Evolutionary conservation across 2,797 vertebrate species (phyloP), one percentile per base, ranked within the genome.

Genomic region (Rhodeus uyekii): DNA sequence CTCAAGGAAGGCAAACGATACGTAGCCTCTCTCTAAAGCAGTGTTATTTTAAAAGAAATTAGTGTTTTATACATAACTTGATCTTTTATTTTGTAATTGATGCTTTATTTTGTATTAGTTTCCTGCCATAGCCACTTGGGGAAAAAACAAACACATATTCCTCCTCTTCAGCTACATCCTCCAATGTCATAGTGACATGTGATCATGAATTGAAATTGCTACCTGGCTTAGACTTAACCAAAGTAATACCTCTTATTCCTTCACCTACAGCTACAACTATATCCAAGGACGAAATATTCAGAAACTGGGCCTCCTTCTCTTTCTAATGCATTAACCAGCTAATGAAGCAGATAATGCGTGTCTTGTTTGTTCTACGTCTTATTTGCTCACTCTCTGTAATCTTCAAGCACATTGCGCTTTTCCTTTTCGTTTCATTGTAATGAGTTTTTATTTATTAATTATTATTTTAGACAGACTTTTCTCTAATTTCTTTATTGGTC

Each of bases 321-420:
- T 48, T 81, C 24, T 84, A 74, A 71, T 72, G 36, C 84, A 86
- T 84, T 84, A 82, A 80, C 55, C 76, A 55, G 79, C 74, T 82
- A 88, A 89, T 88, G 84, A 83, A 80, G 81, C 84, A 68, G 76
- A 82, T 64, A 60, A 64, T 69, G 39, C 42, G 50, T 81, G 76
- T 85, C 84, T 86, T 86, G 44, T 87, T 89, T 86, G 80, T 85
- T 79, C 78, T 46, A 79, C 46, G 63, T 85, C 83, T 86, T 84
- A 53, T 87, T 89, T 86, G 82, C 85, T 87, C 86, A 69, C 64
- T 71, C 60, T 34, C 78, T 74, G 46, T 34, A 63, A 63, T 53
- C 65, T 69, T 44, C 10, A 7, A 19, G 72, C 44, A 81, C n/a
- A 48, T 48, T 80, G 32, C 24, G n/a, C 67, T 68, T 27, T 85